These are phyloP conservation scores for Drosophila ustulata DNA, from an alignment of 2,888 invertebrate genomes.

Conservation along the genomic window DNA sequence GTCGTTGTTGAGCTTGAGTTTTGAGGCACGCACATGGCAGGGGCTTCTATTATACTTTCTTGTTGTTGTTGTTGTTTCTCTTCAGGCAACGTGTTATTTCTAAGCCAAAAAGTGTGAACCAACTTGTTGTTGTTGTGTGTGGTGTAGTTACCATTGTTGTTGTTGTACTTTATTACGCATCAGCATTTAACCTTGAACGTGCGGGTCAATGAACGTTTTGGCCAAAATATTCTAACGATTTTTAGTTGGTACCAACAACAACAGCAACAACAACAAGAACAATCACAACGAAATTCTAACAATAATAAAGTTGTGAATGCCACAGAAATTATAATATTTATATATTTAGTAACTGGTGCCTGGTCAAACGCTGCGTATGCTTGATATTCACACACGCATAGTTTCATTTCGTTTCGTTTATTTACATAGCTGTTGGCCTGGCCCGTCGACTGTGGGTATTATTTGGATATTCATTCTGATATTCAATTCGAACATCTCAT, in stretches of 20 bases:
- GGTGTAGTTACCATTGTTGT: slow-evolving; percentile 33
- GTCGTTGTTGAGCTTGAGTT: slow-evolving; percentile 2
- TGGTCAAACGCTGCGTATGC: slow-evolving; percentile 52
- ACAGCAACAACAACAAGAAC: slow-evolving; percentile 41
- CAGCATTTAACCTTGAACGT: slow-evolving; percentile 82
- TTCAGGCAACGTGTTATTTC: slow-evolving; percentile 61
- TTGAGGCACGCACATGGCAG: slow-evolving; percentile 57
- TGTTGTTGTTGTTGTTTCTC: slow-evolving; percentile 29
- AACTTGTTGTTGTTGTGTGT: slow-evolving; percentile 35
- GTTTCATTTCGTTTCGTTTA: slow-evolving; percentile 4
- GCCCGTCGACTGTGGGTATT: no score
- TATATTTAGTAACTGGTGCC: slow-evolving; percentile 19
- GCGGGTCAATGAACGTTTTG: slow-evolving; percentile 83
- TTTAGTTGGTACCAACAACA: slow-evolving; percentile 50
- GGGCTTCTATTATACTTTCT: slow-evolving; percentile 39
- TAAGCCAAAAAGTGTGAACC: slow-evolving; percentile 69
- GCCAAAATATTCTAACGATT: slow-evolving; percentile 78
- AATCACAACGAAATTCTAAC: slow-evolving; percentile 42
- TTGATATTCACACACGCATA: slow-evolving; percentile 33
- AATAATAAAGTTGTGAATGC: slow-evolving; percentile 47
- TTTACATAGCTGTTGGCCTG: slow-evolving; percentile 16
- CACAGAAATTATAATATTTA: slow-evolving; percentile 48
- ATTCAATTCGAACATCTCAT: not conserved
- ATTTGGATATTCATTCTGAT: not conserved
- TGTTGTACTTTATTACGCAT: slow-evolving; percentile 73